Conservation (phyloP, 2,797 vertebrate species). For the Synaphobranchus kaupii region DNA sequence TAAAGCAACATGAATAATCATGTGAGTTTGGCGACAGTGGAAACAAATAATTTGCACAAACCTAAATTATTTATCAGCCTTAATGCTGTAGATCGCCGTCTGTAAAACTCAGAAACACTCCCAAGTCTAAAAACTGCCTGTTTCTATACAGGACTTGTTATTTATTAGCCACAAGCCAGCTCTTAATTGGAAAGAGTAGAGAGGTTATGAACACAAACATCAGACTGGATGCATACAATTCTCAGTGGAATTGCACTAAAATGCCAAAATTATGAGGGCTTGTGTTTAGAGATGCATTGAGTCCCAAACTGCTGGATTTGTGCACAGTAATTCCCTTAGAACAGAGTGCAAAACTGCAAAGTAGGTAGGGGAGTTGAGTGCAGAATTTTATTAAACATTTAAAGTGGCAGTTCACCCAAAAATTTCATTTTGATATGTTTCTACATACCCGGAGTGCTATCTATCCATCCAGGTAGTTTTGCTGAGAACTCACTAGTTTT, state of each 20-base stretch:
- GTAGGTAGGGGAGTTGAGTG: not conserved
- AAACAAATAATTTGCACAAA: conserved; percentile 47
- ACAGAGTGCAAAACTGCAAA: not conserved
- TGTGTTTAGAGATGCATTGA: conserved; percentile 50
- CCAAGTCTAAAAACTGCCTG: conserved; percentile 46
- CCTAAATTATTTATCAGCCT: conserved; percentile 49
- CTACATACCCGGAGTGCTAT: no score
- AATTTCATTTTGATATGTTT: no score
- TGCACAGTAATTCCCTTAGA: not conserved
- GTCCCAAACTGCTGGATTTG: not conserved
- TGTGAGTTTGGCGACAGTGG: conserved; percentile 37
- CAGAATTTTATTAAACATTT: not conserved
- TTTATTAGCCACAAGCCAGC: conserved; percentile 50
- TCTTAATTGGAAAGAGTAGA: conserved; percentile 39
- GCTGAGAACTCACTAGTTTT: no score
- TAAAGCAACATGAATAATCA: conserved; percentile 26
- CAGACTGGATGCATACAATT: conserved; percentile 50
- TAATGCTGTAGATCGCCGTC: conserved; percentile 44
- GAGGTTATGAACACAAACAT: conserved; percentile 49
- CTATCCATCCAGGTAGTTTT: no score
- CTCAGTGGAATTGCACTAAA: conserved; percentile 40
- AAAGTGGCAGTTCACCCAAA: no score
- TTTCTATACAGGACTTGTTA: conserved; percentile 36
- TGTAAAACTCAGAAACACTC: conserved; percentile 26
- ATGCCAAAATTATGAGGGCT: conserved; percentile 48